Conservation (phyloP, 2,113 vertebrate species). For the Heteronetta atricapilla region DNA sequence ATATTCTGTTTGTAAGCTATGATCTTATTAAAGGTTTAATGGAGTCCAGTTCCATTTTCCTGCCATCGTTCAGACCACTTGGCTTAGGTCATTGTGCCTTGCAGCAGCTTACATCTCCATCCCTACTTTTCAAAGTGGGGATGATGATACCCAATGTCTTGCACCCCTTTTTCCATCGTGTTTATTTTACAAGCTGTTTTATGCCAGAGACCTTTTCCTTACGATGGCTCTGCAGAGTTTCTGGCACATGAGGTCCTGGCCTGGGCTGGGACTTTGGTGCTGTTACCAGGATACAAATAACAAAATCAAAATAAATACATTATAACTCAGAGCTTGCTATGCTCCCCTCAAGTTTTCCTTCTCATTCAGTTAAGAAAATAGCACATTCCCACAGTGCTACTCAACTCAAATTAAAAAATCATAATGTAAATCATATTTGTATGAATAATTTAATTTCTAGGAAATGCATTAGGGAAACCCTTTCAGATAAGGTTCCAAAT, state of each 20-base stretch:
- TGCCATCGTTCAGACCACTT: background rate
- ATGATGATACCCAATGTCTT: background rate
- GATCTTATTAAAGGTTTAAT: background rate
- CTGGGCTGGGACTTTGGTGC: background rate
- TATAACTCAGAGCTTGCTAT: background rate
- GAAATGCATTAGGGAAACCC: conserved; percentile 23
- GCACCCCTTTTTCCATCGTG: background rate
- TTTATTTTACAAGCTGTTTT: background rate
- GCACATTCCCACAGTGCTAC: conserved; percentile 10
- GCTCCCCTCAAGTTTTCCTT: background rate
- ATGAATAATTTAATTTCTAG: conserved; percentile 60
- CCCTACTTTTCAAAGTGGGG: background rate
- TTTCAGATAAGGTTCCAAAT: conserved; percentile 49
- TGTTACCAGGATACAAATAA: background rate
- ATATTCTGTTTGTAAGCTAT: background rate
- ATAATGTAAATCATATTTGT: conserved; percentile 41
- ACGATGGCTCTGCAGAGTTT: background rate
- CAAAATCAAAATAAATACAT: background rate
- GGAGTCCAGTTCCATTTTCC: background rate
- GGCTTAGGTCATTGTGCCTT: background rate
- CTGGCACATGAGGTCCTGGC: background rate
- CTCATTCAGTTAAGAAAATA: conserved; percentile 34
- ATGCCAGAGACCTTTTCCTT: background rate
- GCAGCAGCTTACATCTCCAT: background rate
- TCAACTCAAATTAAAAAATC: conserved; percentile 43